A percentile compares a stretch with the other conserved stretches of the same genome.
Conservation (phyloP, 2,797 vertebrate species). For the Poecile montanus region DNA sequence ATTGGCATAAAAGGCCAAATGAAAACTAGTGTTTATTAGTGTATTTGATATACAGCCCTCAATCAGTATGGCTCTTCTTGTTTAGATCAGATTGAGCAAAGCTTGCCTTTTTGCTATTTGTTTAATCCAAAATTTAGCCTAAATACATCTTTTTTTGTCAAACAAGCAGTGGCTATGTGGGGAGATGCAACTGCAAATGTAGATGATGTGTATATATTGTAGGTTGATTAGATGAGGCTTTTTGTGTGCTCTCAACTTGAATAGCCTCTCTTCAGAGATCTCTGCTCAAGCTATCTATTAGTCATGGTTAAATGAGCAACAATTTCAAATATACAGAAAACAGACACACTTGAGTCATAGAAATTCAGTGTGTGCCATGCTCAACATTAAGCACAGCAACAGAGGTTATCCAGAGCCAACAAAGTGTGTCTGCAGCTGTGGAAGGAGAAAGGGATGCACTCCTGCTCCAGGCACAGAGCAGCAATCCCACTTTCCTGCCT, state of each 20-base stretch:
- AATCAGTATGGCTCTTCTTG: neutral
- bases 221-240: neutral
- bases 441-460: neutral
- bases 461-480: neutral
- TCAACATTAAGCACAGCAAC: neutral
- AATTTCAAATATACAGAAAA: neutral
- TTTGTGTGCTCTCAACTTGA: neutral
- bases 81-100: neutral
- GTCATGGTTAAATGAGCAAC: conserved; percentile 31
- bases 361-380: neutral
- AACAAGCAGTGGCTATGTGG: neutral
- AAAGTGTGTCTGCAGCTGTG: neutral
- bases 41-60: neutral
- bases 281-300: conserved; percentile 15
- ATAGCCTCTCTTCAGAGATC: neutral
- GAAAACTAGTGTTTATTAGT: neutral
- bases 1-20: neutral
- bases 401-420: neutral
- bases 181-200: neutral
- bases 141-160: neutral
- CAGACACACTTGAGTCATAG: neutral
- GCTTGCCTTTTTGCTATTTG: neutral
- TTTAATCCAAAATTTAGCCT: neutral
- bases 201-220: neutral
- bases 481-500: neutral